Conservation (phyloP, 2,797 vertebrate genomes). For the Lacerta viridis region DNA sequence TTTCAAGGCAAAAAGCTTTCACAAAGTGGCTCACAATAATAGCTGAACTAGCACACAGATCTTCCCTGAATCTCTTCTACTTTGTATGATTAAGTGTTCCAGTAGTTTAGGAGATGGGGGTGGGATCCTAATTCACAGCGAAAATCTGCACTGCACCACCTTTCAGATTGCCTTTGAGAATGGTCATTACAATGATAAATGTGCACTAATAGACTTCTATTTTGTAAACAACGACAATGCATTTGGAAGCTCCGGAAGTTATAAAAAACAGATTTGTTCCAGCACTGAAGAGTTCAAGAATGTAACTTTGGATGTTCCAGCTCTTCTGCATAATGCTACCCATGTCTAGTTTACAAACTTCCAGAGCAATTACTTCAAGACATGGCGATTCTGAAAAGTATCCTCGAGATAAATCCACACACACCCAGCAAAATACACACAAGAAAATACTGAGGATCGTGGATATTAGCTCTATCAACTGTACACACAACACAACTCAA, state of each 20-base stretch:
- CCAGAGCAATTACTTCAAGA: constrained; percentile 62
- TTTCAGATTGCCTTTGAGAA: neutral
- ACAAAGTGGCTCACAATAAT: too few species aligned
- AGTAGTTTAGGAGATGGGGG: too few species aligned
- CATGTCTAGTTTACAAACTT: constrained; percentile 54
- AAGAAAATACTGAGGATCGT: constrained; percentile 10
- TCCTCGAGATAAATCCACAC: constrained; percentile 30
- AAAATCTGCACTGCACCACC: too few species aligned
- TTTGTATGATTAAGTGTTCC: too few species aligned
- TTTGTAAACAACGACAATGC: constrained; percentile 31
- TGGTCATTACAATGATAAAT: constrained; percentile 5
- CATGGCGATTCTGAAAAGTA: constrained; percentile 56
- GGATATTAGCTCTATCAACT: constrained; percentile 15
- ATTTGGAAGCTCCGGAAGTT: constrained; percentile 49
- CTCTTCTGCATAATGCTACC: constrained; percentile 2
- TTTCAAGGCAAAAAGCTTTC: too few species aligned
- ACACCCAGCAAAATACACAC: neutral
- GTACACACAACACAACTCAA: too few species aligned
- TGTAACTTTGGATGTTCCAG: constrained; percentile 33
- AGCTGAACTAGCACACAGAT: too few species aligned
- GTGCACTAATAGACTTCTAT: neutral
- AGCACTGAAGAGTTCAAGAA: constrained; percentile 47
- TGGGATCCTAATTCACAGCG: too few species aligned
- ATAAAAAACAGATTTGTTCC: constrained; percentile 60
- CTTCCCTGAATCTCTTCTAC: too few species aligned